Percentiles rank a stretch among this genome's conserved stretches.
Conservation (phyloP, 2,113 vertebrate genomes). For the Tautogolabrus adspersus region DNA sequence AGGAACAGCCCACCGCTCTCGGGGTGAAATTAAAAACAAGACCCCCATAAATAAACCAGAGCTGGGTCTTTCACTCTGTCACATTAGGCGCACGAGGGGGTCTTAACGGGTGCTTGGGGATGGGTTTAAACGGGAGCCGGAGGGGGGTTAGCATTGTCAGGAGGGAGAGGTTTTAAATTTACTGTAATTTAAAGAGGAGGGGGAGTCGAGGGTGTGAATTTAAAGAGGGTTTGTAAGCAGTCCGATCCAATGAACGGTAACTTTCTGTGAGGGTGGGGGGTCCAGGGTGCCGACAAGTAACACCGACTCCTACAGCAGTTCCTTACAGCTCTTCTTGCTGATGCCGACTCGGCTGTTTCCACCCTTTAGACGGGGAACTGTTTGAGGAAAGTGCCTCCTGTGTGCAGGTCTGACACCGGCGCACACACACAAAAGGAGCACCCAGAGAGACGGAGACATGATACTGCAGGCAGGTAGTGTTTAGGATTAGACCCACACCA, state of each 20-base stretch:
- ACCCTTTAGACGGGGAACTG: conserved; percentile 21
- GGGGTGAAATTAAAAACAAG: conserved; percentile 77
- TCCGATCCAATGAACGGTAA: conserved; percentile 39
- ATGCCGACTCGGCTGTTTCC: neutral
- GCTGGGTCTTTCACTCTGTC: conserved; percentile 50
- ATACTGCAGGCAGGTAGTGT: conserved; percentile 65
- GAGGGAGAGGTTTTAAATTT: conserved; percentile 45
- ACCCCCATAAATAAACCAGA: conserved; percentile 78
- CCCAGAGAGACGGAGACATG: conserved; percentile 33
- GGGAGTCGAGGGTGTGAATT: neutral
- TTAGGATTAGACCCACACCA: conserved; percentile 48
- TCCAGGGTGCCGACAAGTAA: conserved; percentile 44
- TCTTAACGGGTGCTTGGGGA: conserved; percentile 58
- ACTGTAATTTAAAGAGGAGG: conserved; percentile 41
- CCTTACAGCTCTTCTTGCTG: conserved; percentile 43
- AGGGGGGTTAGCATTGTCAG: conserved; percentile 39
- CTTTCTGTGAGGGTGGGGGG: conserved; percentile 5
- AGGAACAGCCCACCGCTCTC: conserved; percentile 30
- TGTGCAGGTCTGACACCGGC: conserved; percentile 34
- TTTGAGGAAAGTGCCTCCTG: conserved; percentile 40
- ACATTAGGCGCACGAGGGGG: conserved; percentile 49
- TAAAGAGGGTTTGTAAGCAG: conserved; percentile 11
- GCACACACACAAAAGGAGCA: conserved; percentile 26
- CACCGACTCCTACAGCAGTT: conserved; percentile 50
- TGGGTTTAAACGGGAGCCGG: conserved; percentile 31